Percentiles rank a stretch among this genome's conserved stretches.
Conservation (phyloP, 2,113 vertebrate genomes). For the Meleagris gallopavo region DNA sequence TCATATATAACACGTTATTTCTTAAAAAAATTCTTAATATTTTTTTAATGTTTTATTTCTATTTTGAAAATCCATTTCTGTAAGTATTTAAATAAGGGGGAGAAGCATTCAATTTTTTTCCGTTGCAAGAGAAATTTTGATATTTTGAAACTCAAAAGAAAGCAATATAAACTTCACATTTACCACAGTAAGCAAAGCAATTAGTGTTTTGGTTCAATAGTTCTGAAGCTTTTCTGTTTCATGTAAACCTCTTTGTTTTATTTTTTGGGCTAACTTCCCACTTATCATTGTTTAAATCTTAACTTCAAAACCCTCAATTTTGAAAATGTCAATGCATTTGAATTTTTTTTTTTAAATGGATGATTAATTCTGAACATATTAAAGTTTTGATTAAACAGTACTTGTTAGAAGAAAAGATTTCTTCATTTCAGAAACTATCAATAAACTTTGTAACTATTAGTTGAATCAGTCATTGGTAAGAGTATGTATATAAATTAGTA, state of each 20-base stretch:
- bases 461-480: not conserved
- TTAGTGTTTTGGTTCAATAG: not conserved
- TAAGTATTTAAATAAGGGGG: not conserved
- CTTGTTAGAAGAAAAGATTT: not conserved
- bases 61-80: not conserved
- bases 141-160: not conserved
- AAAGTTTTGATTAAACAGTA: not conserved
- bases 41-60: not conserved
- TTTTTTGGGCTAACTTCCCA: not conserved
- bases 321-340: not conserved
- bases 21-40: not conserved
- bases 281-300: not conserved
- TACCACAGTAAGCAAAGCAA: not conserved
- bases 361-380: not conserved
- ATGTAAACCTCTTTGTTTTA: not conserved
- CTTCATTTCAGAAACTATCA: not conserved
- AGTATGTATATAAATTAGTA: not conserved
- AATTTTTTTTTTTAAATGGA: not conserved
- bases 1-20: not conserved
- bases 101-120: not conserved
- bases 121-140: not conserved
- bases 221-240: not conserved
- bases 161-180: not conserved
- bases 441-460: fast-evolving
- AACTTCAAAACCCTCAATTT: not conserved